Conservation (phyloP, 2,797 vertebrate species). For the Sebastes kiyomatsui region DNA sequence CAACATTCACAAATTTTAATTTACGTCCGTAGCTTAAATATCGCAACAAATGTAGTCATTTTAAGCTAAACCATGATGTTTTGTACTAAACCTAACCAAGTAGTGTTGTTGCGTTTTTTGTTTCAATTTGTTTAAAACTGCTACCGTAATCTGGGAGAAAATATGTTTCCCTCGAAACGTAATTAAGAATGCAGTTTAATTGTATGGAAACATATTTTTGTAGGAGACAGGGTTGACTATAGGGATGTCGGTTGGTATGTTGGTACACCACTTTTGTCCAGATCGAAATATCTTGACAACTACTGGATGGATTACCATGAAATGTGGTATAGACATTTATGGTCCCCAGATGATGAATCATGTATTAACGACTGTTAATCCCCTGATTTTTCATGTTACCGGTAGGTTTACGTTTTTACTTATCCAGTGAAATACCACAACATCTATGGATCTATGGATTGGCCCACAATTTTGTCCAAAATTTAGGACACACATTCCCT, state of each 20-base stretch:
- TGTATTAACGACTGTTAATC: neutral
- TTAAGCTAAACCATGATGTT: too few species aligned
- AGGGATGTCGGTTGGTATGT: neutral
- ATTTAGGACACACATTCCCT: neutral
- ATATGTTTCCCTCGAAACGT: too few species aligned
- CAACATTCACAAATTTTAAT: too few species aligned
- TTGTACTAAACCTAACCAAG: too few species aligned
- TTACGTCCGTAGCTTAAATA: too few species aligned
- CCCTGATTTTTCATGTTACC: neutral
- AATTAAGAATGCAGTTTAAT: too few species aligned
- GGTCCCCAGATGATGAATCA: neutral
- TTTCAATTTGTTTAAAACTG: too few species aligned
- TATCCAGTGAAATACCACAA: neutral
- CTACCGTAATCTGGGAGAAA: too few species aligned
- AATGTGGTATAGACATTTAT: neutral
- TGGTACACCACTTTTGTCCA: neutral
- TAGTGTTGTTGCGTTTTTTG: too few species aligned
- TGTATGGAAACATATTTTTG: too few species aligned
- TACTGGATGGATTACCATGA: neutral
- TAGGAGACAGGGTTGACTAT: neutral
- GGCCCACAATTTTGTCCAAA: neutral
- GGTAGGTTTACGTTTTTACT: neutral
- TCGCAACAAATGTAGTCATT: too few species aligned
- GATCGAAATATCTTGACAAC: neutral
- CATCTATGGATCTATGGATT: neutral